phyloP scores from a whole-genome alignment of 2,888 invertebrate species.

The Heliothis peltigera region DNA sequence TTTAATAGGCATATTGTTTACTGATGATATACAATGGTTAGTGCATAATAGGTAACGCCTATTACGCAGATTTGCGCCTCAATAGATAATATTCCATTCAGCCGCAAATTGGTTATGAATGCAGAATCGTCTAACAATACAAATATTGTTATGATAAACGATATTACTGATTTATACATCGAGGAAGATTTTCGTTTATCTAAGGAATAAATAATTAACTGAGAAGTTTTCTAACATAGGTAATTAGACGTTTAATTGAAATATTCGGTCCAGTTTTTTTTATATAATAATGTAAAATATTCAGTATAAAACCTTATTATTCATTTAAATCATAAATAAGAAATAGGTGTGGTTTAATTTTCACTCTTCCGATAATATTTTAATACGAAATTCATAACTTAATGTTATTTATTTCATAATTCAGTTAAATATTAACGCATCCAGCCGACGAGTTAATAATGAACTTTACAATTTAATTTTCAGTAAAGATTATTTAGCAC shows the following conservation, averaged over 20 bases:
- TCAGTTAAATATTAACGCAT: constrained; percentile 2
- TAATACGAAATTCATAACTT: background rate
- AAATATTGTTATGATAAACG: constrained; percentile 25
- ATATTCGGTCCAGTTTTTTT: background rate
- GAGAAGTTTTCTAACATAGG: background rate
- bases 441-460: background rate
- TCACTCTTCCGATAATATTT: background rate
- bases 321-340: background rate
- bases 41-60: constrained; percentile 44
- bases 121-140: constrained; percentile 34
- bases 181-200: constrained; percentile 14
- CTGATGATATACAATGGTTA: constrained; percentile 30
- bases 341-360: background rate
- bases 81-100: constrained; percentile 53
- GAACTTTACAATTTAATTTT: constrained; percentile 16
- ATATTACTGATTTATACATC: constrained; percentile 21
- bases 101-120: constrained; percentile 47
- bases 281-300: too few species aligned
- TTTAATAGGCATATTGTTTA: constrained; percentile 38
- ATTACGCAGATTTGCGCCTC: constrained; percentile 51
- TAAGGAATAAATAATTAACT: background rate
- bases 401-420: constrained; percentile 2
- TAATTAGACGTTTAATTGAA: background rate
- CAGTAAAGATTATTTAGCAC: constrained; percentile 5
- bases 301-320: background rate